Evolutionary conservation across 2,797 vertebrate species (phyloP).

Genomic region (Anguilla megastoma): DNA sequence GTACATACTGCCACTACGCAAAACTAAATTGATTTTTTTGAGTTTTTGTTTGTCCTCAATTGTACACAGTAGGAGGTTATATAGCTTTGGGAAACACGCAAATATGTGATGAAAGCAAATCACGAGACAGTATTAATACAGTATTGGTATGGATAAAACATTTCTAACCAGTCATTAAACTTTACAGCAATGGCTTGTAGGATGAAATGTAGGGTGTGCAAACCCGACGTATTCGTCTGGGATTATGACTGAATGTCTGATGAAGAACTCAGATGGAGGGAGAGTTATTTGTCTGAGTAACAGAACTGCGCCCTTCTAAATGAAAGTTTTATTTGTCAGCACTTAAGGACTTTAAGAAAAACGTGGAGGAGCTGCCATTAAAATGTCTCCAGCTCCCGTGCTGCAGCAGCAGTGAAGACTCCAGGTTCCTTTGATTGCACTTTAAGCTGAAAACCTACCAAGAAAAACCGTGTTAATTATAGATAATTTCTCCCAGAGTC

Average conservation of each 20-base stretch:
- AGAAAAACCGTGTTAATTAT: conserved; percentile 33
- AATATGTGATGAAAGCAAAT: not conserved
- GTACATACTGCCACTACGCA: not conserved
- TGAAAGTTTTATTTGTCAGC: not conserved
- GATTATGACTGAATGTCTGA: not conserved
- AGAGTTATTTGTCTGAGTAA: not conserved
- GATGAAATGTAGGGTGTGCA: not conserved
- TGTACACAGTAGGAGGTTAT: not conserved
- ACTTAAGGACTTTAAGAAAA: not conserved
- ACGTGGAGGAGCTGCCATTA: not conserved
- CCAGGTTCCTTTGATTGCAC: not conserved
- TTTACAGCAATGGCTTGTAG: not conserved
- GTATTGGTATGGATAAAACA: not conserved
- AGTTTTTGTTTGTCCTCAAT: not conserved
- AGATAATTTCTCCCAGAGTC: conserved; percentile 21
- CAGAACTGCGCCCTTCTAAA: not conserved
- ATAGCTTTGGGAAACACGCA: not conserved
- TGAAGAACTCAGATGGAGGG: not conserved
- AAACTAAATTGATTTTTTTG: not conserved
- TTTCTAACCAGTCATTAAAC: not conserved
- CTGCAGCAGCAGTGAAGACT: not conserved
- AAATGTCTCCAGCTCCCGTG: not conserved
- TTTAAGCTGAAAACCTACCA: conserved; percentile 18
- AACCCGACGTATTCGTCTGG: not conserved
- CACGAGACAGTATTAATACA: not conserved